phyloP scores from a whole-genome alignment of 1,140 invertebrate genomes.

The Aporrectodea caliginosa region DNA sequence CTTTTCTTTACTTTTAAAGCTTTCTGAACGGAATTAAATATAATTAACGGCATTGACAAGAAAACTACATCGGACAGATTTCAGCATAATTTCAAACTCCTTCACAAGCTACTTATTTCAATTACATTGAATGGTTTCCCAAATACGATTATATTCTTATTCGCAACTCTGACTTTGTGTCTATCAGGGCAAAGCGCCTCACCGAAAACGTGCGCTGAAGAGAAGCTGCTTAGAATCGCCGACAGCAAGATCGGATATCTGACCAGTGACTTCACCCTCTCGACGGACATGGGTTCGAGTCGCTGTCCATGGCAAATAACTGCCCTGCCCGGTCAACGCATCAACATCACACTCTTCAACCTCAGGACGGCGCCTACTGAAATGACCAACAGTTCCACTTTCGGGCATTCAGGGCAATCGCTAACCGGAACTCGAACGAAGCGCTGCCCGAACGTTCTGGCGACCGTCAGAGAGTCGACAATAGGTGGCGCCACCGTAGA shows the following conservation, averaged over 20 bases:
- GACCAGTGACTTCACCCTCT: neutral
- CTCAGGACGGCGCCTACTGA: neutral
- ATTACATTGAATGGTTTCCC: too few species aligned
- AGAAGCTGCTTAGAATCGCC: neutral
- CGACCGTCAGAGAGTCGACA: neutral
- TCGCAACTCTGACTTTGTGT: too few species aligned
- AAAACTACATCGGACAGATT: too few species aligned
- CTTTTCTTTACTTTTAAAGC: too few species aligned
- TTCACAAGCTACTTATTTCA: too few species aligned
- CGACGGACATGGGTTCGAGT: neutral
- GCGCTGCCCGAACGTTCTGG: neutral
- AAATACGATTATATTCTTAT: too few species aligned
- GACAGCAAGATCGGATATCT: neutral
- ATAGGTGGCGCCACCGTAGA: neutral
- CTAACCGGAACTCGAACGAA: neutral
- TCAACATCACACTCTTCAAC: neutral
- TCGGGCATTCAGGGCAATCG: neutral
- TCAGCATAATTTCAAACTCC: too few species aligned
- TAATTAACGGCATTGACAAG: too few species aligned
- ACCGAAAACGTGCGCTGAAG: neutral
- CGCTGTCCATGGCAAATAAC: neutral
- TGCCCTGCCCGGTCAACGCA: neutral
- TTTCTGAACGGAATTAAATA: too few species aligned
- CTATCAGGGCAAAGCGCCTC: neutral
- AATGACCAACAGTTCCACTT: neutral